Percentiles rank a stretch among this genome's conserved stretches.
These are phyloP conservation scores for Cottus gobio DNA, from an alignment of 2,113 vertebrate species.

Conservation along the genomic window DNA sequence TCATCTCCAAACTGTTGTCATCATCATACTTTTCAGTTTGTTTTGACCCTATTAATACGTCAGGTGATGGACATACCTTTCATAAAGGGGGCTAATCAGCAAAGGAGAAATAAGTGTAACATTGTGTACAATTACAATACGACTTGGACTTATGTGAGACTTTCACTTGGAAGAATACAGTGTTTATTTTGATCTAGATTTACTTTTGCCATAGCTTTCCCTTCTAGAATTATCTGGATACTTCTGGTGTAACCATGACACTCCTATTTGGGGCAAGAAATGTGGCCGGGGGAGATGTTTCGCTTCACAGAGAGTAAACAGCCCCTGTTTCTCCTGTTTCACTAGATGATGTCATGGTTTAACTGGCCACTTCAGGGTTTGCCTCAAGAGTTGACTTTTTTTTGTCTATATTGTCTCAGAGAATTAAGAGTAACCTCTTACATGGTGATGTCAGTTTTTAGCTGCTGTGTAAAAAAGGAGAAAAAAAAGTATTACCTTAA, in stretches of 20 bases:
- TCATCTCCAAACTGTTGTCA: not conserved
- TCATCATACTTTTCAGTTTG: not conserved
- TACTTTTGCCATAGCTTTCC: not conserved
- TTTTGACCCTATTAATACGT: not conserved
- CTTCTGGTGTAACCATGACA: not conserved
- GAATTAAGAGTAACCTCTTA: not conserved
- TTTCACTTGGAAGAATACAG: not conserved
- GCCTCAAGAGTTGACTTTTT: constrained; percentile 21
- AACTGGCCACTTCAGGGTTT: constrained; percentile 18
- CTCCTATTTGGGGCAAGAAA: constrained; percentile 9
- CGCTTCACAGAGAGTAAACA: constrained; percentile 3
- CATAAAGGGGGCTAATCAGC: not conserved
- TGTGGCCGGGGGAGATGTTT: constrained; percentile 1
- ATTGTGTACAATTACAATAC: not conserved
- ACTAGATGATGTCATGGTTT: constrained; percentile 43
- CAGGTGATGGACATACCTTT: not conserved
- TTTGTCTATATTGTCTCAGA: not conserved
- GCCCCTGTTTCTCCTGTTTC: constrained; percentile 23
- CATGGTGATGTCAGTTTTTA: constrained; percentile 7
- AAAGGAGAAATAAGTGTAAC: not conserved
- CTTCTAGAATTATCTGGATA: not conserved
- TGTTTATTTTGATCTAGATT: not conserved
- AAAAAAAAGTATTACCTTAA: not conserved
- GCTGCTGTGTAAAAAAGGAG: not conserved
- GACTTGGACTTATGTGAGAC: not conserved